A percentile compares a stretch with the other conserved stretches of the same genome.
These are phyloP conservation scores for Drosophila infuscata DNA, from an alignment of 2,888 invertebrate species.

Conservation along the genomic window DNA sequence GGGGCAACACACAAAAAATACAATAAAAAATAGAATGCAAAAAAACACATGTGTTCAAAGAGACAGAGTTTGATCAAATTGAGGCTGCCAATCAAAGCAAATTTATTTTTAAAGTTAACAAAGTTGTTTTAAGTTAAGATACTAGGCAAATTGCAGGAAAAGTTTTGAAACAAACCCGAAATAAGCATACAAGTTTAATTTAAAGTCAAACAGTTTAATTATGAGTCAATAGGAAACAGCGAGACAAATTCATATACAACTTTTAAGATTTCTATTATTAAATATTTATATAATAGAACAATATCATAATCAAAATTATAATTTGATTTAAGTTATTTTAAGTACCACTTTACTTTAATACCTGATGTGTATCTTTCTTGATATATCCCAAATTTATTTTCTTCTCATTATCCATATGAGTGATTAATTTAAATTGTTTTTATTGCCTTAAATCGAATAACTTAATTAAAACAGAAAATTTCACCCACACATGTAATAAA, in stretches of 20 bases:
- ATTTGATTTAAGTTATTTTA: neutral
- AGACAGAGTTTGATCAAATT: neutral
- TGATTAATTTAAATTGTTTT: neutral
- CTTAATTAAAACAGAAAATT: neutral
- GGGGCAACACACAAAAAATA: constrained; percentile 14
- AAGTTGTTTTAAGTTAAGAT: neutral
- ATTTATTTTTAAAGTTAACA: neutral
- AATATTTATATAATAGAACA: no score
- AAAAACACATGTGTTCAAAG: neutral
- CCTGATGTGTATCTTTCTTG: neutral
- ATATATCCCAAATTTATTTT: neutral
- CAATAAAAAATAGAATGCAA: neutral
- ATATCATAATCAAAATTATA: neutral
- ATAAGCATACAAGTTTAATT: neutral
- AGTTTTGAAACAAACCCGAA: neutral
- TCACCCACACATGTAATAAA: neutral
- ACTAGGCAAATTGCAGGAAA: neutral
- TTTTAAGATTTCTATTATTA: neutral
- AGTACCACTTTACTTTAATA: neutral
- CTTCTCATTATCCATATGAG: neutral
- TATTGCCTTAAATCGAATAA: neutral
- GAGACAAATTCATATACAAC: neutral
- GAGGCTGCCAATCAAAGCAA: constrained; percentile 4
- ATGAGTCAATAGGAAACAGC: neutral
- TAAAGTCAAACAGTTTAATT: neutral